Base-by-base conservation (phyloP, 2,113 vertebrate genomes). In the Corythornis madagascariensis region DNA sequence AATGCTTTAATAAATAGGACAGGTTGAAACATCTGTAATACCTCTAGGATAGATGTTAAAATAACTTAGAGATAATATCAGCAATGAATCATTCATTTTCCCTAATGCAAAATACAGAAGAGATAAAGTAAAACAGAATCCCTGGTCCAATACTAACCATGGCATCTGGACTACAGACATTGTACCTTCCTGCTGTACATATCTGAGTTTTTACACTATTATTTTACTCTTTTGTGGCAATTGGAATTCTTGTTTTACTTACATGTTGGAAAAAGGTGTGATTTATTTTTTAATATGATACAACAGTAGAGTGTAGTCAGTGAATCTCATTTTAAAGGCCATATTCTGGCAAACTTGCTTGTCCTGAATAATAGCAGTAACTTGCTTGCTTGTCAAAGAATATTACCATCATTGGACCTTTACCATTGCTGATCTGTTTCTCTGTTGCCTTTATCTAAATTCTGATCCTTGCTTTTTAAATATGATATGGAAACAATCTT, bases 1-100 rank as follows among this genome's bases (percentile, higher is more conserved):
- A 97, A 94, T 91, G 25, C 35, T 96, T 45, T 96, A 95, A 97
- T 95, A 96, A 97, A 97, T 92, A 56, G 63, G 81, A 94, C 77
- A 96, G 57, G 43, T 73, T 97, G 75, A 64, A 95, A 89, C 83
- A 95, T 89, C 90, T 97, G 77, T 81, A 95, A 96, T 90, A 90
- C 63, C 85, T 59, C 61, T 53, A 93, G 88, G 93, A 96, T 74
- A 96, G 95, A 91, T 94, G 88, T 78, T 95, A 96, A 97, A 96
- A 96, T 96, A 92, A 83, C 73, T 93, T 93, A 71, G 47, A 89
- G 47, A 86, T 92, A 75, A 56, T 69, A 86, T 91, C 95, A 88
- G 47, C 38, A 81, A 96, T 90, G 40, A 93, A 94, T 94, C 43
- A 95, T 69, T 94, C 43, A 95, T 69, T 95, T 95, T 79, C 53